Base-by-base conservation (phyloP, 2,888 invertebrate genomes). In the Mechanitis mazaeus region DNA sequence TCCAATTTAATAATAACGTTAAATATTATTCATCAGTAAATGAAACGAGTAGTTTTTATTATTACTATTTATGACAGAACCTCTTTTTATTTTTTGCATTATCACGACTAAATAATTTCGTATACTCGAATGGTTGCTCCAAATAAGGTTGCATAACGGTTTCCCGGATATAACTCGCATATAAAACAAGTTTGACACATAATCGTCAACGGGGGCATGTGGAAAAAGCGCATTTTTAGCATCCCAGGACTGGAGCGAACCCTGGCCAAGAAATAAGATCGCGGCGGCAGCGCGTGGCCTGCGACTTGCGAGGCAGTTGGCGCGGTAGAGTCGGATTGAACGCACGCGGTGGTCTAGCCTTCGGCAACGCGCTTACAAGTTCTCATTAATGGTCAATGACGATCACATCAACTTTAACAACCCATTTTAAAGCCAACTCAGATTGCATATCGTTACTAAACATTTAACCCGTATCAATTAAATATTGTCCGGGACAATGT, bases 251-350 rank as follows among this genome's bases (percentile, higher is more conserved):
- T 61, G 65, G 31, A 50, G 50, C 50, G 50, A 50, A 50, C 50
- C 50, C 50, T 31, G 50, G 31, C 28, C 31, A 62, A 66, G 66
- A 62, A 66, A 67, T 68, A 66, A 60, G 67, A 56, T 47, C 61
- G 59, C 50, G 31, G 50, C 61, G 11, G 53, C 61, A 33, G 61
- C 61, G 45, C 38, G 20, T 46, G 56, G 7, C 28, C 31, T 31
- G 47, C 50, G 50, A 56, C 54, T 35, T 12, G 38, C 7, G 46
- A 56, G 65, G 58, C 82, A 84, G 83, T 84, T 75, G 75, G 67
- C 75, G 79, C 72, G 75, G 71, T 69, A 65, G 62, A 56, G 73
- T 71, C 79, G 78, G 68, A 71, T 28, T 11, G 50, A 28, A 31
- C 50, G 72, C 67, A 72, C 73, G 71, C 56, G 53, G 56, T 33